Percentiles rank a stretch among this genome's conserved stretches.
These are phyloP conservation scores for Pelagia noctiluca DNA, from an alignment of 30 jellyfish, hydroid and myxozoan species.

Conservation along the genomic window DNA sequence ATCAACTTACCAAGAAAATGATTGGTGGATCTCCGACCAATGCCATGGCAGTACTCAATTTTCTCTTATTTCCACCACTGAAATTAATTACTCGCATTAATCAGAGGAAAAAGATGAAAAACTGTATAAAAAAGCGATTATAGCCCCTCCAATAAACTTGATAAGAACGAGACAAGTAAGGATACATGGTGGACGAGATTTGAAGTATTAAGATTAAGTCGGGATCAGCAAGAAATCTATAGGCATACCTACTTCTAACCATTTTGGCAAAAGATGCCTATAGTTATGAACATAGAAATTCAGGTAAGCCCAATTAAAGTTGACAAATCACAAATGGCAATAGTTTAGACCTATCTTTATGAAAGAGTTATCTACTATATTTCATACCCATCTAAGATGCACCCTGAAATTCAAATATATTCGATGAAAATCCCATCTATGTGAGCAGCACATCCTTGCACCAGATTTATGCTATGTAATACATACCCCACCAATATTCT, in stretches of 20 bases:
- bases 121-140: background rate
- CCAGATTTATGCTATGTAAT: background rate
- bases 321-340: too few relatives aligned
- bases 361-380: too few relatives aligned
- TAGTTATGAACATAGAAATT: too few relatives aligned
- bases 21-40: constrained; percentile 93
- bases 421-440: background rate
- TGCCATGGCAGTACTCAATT: constrained; percentile 92
- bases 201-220: background rate
- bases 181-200: background rate
- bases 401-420: background rate
- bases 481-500: background rate
- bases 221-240: background rate
- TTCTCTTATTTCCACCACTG: constrained; percentile 95
- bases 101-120: too few relatives aligned
- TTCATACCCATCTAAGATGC: too few relatives aligned
- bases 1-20: constrained; percentile 64
- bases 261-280: too few relatives aligned
- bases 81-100: too few relatives aligned
- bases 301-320: too few relatives aligned
- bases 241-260: too few relatives aligned
- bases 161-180: background rate
- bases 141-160: background rate
- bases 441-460: background rate
- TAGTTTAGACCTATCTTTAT: too few relatives aligned